Conservation (phyloP, 2,113 vertebrate genomes). For the Neodon shergylaensis region DNA sequence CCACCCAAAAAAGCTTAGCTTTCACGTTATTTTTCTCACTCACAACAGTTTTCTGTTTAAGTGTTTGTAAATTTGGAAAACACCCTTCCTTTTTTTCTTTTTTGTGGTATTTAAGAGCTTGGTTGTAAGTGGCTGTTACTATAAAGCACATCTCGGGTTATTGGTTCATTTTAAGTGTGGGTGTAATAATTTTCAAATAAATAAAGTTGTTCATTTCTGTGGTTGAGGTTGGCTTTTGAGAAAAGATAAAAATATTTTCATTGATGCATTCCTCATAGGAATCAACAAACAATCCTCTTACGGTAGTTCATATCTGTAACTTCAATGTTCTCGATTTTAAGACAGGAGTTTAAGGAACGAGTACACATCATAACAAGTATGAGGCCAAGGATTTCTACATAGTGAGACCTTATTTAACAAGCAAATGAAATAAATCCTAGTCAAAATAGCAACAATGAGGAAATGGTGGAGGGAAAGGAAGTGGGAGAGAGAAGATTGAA, state of each 20-base stretch:
- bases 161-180: background rate
- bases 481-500: background rate
- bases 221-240: background rate
- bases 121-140: background rate
- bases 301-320: background rate
- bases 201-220: background rate
- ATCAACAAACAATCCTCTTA: background rate
- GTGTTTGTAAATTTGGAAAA: no score
- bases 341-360: background rate
- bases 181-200: slow-evolving; percentile 17
- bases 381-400: background rate
- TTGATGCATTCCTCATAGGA: background rate
- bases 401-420: background rate
- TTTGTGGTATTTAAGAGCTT: background rate
- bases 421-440: background rate
- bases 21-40: background rate
- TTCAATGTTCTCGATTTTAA: background rate
- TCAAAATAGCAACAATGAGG: background rate
- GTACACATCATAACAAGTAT: background rate
- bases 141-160: background rate
- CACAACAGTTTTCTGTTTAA: no score
- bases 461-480: no score
- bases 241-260: background rate
- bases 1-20: background rate
- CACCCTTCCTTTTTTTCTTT: slow-evolving; percentile 3